Evolutionary conservation across 2,113 vertebrate species (phyloP), one percentile per base, ranked within the genome.

Genomic region (Lipotes vexillifer): DNA sequence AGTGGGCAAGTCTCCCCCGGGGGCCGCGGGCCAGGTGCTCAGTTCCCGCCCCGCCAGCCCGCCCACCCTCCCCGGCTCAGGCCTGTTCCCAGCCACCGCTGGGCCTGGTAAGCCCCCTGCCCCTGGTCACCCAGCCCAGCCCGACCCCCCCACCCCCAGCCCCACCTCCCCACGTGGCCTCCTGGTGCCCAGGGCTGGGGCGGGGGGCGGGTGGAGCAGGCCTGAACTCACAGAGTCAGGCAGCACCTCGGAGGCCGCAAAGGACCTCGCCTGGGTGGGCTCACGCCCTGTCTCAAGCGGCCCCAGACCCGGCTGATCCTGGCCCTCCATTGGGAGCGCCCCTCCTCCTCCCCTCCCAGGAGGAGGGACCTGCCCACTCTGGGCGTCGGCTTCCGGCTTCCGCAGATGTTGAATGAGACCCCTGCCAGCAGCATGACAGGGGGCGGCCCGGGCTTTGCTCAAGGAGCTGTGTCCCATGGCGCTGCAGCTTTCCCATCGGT

Each of bases 401-500:
- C 25, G 20, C 33, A 8, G 12, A 29, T 0, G 4, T 5, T 21
- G 17, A 8, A 21, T 0, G 21, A 52, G 38, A 4, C 15, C 17
- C 44, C 31, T 4, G 17, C 13, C 33, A 14, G 5, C 1, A 5
- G 25, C 27, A 4, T 7, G 2, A 41, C 5, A 8, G 0, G 2
- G 17, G n/a, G 36, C 63, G 2, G 6, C 65, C 49, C 33, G 0
- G 1, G 41, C 27, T 68, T n/a, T 6, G 20, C 69, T 69, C 93
- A 38, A 15, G 31, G 25, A 78, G 72, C 96, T 55, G 96, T 36
- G 80, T 49, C 57, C 89, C 3, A 2, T 63, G 63, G 0, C 0
- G 36, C 91, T 4, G 21, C 74, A 0, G 46, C 69, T 77, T 94
- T 91, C 96, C 90, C 96, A 88, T 86, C 94, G 66, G 46, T 97